phyloP scores from a whole-genome alignment of 2,888 invertebrate genomes.

The Laothoe populi region DNA sequence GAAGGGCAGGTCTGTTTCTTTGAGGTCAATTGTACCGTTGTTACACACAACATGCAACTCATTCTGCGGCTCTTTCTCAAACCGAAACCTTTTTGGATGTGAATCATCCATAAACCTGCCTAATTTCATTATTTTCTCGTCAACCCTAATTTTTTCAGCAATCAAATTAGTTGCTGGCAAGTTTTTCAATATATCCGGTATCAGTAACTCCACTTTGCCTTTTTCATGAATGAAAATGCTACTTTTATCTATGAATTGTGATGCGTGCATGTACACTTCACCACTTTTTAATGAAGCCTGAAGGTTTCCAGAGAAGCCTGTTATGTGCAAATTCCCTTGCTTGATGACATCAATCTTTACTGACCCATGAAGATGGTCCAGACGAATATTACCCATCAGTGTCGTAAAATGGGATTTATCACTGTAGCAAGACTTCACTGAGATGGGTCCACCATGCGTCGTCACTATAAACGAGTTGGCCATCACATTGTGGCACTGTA shows the following conservation, averaged over 20 bases:
- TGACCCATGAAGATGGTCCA: slow-evolving; percentile 70
- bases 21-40: slow-evolving; percentile 80
- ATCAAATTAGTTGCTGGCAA: slow-evolving; percentile 78
- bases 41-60: slow-evolving; percentile 81
- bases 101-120: slow-evolving; percentile 80
- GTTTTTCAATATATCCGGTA: slow-evolving; percentile 72
- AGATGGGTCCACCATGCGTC: slow-evolving; percentile 73
- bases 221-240: slow-evolving; percentile 82
- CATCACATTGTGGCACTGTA: slow-evolving; percentile 77
- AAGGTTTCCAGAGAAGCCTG: slow-evolving; percentile 73
- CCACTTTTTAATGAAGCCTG: slow-evolving; percentile 79
- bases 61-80: slow-evolving; percentile 70
- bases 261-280: slow-evolving; percentile 75
- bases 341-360: slow-evolving; percentile 79
- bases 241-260: slow-evolving; percentile 72
- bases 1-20: slow-evolving; percentile 73
- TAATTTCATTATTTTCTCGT: slow-evolving; percentile 73
- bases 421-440: slow-evolving; percentile 77
- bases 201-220: slow-evolving; percentile 75
- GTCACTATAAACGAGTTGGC: slow-evolving; percentile 64
- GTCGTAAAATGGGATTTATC: slow-evolving; percentile 79
- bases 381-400: slow-evolving; percentile 72
- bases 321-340: slow-evolving; percentile 74
- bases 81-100: slow-evolving; percentile 76
- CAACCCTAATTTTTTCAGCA: slow-evolving; percentile 78